Percentiles rank a stretch among this genome's conserved stretches.
Conservation (phyloP, 2,113 vertebrate species). For the Australoheros scitulus region DNA sequence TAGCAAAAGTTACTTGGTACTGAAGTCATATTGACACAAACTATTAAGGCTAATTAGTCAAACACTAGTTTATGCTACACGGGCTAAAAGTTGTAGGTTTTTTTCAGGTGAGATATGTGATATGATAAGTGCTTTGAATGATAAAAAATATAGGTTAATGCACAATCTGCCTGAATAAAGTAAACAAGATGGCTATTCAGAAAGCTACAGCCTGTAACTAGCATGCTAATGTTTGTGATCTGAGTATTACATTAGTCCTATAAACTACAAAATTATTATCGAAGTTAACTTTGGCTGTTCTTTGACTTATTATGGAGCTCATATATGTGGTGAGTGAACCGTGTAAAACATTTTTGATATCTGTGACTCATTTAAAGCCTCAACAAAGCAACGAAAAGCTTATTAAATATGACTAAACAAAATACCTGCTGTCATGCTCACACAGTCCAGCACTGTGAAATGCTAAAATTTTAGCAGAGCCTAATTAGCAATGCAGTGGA, state of each 20-base stretch:
- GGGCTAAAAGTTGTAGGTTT: too few species aligned
- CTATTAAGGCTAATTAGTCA: too few species aligned
- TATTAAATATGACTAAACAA: background rate
- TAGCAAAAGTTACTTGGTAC: too few species aligned
- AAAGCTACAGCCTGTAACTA: too few species aligned
- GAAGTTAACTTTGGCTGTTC: background rate
- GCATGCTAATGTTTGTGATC: background rate
- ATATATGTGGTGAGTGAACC: background rate
- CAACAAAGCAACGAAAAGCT: background rate
- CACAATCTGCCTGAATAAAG: too few species aligned
- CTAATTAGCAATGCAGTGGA: slow-evolving; percentile 15
- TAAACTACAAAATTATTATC: background rate
- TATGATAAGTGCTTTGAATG: too few species aligned
- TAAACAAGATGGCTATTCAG: background rate
- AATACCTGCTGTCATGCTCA: background rate
- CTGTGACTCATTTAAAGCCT: background rate
- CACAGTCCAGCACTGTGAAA: background rate
- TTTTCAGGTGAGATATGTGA: too few species aligned
- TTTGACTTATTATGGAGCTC: background rate
- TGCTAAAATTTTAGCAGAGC: background rate
- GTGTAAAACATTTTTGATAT: background rate
- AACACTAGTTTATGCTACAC: too few species aligned
- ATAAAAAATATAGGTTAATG: too few species aligned
- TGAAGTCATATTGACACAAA: too few species aligned
- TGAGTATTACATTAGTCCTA: background rate